Conservation (phyloP, 23 tunicate species). For the Styela plicata region DNA sequence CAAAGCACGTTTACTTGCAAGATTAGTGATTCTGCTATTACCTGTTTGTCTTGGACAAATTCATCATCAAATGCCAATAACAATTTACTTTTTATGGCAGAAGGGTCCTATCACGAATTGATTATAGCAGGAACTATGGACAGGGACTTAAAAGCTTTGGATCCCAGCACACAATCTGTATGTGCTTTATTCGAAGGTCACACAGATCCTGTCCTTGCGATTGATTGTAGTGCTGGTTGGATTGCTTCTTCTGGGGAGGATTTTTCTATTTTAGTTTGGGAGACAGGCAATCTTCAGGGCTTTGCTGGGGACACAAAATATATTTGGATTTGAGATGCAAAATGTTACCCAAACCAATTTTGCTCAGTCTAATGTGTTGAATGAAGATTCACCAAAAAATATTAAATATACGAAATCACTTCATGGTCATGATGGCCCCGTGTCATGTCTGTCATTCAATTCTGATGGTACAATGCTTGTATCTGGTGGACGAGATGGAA, state of each 20-base stretch:
- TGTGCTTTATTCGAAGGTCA: constrained; percentile 35
- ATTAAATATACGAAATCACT: constrained; percentile 1
- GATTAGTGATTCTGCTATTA: constrained; percentile 19
- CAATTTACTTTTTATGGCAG: too few species aligned
- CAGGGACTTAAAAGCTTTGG: constrained; percentile 26
- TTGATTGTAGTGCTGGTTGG: neutral
- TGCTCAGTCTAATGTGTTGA: neutral
- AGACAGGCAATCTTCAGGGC: neutral
- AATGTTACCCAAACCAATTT: neutral
- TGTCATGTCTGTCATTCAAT: constrained; percentile 37
- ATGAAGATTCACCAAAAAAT: neutral
- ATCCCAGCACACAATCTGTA: neutral
- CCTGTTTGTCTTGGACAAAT: constrained; percentile 16
- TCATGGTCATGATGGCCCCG: constrained; percentile 26
- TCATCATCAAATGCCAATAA: too few species aligned
- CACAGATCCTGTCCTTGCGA: constrained; percentile 26
- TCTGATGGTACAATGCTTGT: constrained; percentile 17
- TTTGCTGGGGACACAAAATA: neutral
- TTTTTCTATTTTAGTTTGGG: constrained; percentile 29
- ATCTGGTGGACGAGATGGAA: constrained; percentile 37
- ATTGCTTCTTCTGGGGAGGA: constrained; percentile 39
- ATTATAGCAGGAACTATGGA: constrained; percentile 28
- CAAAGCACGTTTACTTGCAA: neutral
- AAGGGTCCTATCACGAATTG: neutral
- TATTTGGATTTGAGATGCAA: neutral